phyloP scores from a whole-genome alignment of 2,797 vertebrate species.

The Tadarida brasiliensis region DNA sequence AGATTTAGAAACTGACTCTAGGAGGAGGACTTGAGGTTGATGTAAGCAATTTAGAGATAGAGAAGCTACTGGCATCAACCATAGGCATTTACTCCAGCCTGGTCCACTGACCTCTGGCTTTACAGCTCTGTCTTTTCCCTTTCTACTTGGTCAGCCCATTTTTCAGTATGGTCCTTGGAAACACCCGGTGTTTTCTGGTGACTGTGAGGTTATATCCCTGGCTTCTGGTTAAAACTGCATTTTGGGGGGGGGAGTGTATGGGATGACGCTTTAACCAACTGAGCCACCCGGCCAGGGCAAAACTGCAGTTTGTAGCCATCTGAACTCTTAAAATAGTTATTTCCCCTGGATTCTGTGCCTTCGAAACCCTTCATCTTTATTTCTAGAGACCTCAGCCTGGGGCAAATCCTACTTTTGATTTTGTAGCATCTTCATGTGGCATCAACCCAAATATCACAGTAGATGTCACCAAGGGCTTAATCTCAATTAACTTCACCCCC shows the following conservation, averaged over 20 bases:
- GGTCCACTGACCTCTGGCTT: not conserved
- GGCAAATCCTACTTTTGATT: not conserved
- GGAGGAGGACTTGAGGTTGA: not conserved
- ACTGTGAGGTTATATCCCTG: not conserved
- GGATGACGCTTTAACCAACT: not conserved
- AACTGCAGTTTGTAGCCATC: not conserved
- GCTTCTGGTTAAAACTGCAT: not conserved
- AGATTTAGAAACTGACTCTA: not conserved
- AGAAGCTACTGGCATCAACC: not conserved
- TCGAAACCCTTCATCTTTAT: not conserved
- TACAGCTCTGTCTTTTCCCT: not conserved
- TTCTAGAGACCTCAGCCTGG: not conserved
- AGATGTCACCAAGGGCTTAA: not conserved
- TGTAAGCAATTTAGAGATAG: rapidly evolving
- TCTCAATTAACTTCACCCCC: not conserved
- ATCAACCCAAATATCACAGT: not conserved
- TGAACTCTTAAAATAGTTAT: not conserved
- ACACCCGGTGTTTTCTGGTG: not conserved
- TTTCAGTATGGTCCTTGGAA: not conserved
- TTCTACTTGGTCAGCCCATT: not conserved
- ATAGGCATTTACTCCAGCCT: not conserved
- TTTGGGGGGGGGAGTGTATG: not conserved
- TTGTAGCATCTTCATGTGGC: not conserved
- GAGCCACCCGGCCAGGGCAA: not conserved
- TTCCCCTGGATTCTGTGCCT: not conserved